These are phyloP conservation scores for Nematolebias whitei DNA, from an alignment of 2,113 vertebrate genomes.

Conservation along the genomic window DNA sequence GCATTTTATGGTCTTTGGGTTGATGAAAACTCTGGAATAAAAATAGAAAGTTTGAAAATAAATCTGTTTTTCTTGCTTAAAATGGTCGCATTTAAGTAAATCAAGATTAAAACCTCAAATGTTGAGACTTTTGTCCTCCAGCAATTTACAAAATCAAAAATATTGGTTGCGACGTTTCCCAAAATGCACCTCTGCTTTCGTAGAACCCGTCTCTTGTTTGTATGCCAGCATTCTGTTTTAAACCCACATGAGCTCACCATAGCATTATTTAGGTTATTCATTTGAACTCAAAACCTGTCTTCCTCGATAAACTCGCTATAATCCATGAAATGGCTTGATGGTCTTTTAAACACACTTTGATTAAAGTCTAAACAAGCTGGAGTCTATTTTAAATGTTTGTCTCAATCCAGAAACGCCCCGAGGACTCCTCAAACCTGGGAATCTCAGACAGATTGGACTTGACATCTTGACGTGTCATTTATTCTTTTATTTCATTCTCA, in stretches of 20 bases:
- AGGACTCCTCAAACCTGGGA: too few species aligned
- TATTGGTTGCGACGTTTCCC: neutral
- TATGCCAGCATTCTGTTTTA: neutral
- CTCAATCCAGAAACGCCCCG: constrained; percentile 50
- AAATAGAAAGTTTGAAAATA: neutral
- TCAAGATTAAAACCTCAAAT: too few species aligned
- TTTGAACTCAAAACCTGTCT: neutral
- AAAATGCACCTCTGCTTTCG: neutral
- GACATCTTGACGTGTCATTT: constrained; percentile 29
- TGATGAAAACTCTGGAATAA: too few species aligned
- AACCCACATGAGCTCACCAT: constrained; percentile 6
- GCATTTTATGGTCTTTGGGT: neutral
- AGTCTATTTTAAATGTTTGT: too few species aligned
- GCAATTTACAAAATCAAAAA: neutral
- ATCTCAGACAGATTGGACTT: constrained; percentile 35
- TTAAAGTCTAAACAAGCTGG: neutral
- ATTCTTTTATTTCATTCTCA: constrained; percentile 26
- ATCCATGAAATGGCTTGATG: neutral
- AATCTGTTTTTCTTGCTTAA: too few species aligned
- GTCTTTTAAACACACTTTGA: neutral
- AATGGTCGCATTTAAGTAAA: too few species aligned
- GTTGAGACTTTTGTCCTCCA: too few species aligned
- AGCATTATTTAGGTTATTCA: constrained; percentile 2
- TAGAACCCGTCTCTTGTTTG: neutral
- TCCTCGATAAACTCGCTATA: constrained; percentile 1